Percentiles rank a stretch among this genome's conserved stretches.
Conservation (phyloP, 1,140 invertebrate species). For the Heliconius melpomene region DNA sequence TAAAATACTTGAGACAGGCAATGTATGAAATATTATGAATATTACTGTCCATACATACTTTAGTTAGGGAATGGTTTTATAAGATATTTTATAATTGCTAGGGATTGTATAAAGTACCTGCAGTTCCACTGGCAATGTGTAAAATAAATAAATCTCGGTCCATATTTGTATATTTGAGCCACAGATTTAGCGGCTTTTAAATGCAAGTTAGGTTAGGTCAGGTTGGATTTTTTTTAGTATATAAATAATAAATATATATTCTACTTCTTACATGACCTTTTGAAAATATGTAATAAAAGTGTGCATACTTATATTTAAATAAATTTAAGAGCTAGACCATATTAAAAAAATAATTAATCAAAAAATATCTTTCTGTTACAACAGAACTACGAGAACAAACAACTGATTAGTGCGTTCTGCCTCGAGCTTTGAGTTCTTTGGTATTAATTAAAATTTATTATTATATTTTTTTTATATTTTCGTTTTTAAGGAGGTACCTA, state of each 20-base stretch:
- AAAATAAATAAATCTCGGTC: too few relatives aligned
- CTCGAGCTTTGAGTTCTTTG: constrained; percentile 4
- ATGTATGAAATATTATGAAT: too few relatives aligned
- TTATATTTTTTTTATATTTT: neutral
- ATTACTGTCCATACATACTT: too few relatives aligned
- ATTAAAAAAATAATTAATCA: constrained; percentile 10
- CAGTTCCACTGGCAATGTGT: too few relatives aligned
- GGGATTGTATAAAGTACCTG: too few relatives aligned
- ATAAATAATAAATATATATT: neutral
- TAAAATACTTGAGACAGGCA: too few relatives aligned
- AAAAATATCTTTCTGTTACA: constrained; percentile 8
- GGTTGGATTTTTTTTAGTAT: too few relatives aligned
- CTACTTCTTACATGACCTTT: neutral
- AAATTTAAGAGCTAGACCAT: neutral
- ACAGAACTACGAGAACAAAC: constrained; percentile 11
- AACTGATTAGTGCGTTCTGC: constrained; percentile 8
- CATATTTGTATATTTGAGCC: too few relatives aligned
- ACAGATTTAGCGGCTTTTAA: too few relatives aligned
- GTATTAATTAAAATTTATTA: neutral
- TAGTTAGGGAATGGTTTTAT: too few relatives aligned
- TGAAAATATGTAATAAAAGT: neutral
- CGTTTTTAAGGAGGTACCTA: neutral
- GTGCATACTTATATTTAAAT: neutral
- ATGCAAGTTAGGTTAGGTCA: too few relatives aligned
- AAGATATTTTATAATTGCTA: too few relatives aligned